Conservation (phyloP, 2,888 invertebrate species). For the Lydus trimaculatus region DNA sequence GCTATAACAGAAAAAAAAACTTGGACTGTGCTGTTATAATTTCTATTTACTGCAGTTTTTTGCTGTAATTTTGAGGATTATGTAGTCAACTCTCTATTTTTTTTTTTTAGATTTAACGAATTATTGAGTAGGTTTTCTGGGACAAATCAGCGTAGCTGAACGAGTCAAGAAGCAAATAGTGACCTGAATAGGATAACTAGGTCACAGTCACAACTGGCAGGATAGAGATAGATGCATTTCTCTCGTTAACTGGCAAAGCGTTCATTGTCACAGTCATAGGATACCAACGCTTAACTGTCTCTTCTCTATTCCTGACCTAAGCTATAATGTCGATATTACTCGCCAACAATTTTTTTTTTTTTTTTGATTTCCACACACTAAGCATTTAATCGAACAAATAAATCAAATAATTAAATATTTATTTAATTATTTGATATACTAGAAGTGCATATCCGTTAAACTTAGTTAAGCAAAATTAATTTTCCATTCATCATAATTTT, state of each 20-base stretch:
- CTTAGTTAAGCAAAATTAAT: constrained; percentile 9
- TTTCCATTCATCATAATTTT: background rate
- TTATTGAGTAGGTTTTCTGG: constrained; percentile 49
- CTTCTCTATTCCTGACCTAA: constrained; percentile 35
- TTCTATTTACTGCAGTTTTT: background rate
- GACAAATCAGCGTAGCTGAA: constrained; percentile 53
- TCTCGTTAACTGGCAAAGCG: constrained; percentile 32
- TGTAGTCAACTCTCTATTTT: background rate
- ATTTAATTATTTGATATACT: background rate
- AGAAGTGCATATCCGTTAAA: background rate
- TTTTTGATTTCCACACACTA: background rate
- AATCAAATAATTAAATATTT: background rate
- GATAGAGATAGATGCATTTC: constrained; percentile 47
- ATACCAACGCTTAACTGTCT: constrained; percentile 28
- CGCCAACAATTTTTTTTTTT: constrained; percentile 11
- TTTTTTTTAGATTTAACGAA: constrained; percentile 42
- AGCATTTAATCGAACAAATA: background rate
- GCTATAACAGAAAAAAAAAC: background rate
- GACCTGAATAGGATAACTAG: constrained; percentile 58
- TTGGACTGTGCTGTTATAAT: background rate
- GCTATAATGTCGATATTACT: constrained; percentile 17
- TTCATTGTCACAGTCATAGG: constrained; percentile 31
- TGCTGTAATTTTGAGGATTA: background rate
- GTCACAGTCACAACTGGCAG: constrained; percentile 57
- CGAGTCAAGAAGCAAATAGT: constrained; percentile 55